A percentile compares a stretch with the other conserved stretches of the same genome.
phyloP scores from a whole-genome alignment of 1,140 invertebrate genomes.

The Drosophila setifemur region DNA sequence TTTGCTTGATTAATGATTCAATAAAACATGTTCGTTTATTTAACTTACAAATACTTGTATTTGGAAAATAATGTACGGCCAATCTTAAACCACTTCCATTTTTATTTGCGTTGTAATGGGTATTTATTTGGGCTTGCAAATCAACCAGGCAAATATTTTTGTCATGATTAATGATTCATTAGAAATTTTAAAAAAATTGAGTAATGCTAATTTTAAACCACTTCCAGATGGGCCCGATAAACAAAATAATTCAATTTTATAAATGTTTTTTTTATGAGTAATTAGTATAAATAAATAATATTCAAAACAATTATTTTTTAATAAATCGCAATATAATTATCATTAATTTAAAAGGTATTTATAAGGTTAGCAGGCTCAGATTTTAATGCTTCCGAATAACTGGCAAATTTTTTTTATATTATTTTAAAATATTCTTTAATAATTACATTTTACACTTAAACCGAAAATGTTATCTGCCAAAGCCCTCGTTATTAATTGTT shows the following conservation, averaged over 20 bases:
- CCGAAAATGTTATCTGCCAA: too few species aligned
- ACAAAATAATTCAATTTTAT: constrained; percentile 15
- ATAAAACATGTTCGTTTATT: too few species aligned
- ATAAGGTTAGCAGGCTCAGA: background rate
- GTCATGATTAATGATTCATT: constrained; percentile 10
- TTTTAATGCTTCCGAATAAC: background rate
- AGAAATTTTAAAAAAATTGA: constrained; percentile 8
- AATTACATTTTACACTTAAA: too few species aligned
- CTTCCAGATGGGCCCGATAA: background rate
- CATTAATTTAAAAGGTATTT: background rate
- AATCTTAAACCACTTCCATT: too few species aligned
- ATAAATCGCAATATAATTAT: background rate
- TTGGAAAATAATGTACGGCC: too few species aligned
- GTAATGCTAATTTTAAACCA: constrained; percentile 13
- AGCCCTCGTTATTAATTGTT: too few species aligned
- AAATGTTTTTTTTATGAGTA: constrained; percentile 4
- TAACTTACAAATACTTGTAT: too few species aligned
- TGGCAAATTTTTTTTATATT: too few species aligned
- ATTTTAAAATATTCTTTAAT: too few species aligned
- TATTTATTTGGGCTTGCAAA: background rate
- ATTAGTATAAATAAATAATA: background rate
- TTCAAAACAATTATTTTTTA: background rate
- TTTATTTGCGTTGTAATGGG: too few species aligned
- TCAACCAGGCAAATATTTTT: constrained; percentile 1
- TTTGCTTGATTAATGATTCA: too few species aligned